Percentiles rank a stretch among this genome's conserved stretches.
Evolutionary conservation across 2,888 invertebrate species (phyloP).

Genomic region (Augochlorella aurata): DNA sequence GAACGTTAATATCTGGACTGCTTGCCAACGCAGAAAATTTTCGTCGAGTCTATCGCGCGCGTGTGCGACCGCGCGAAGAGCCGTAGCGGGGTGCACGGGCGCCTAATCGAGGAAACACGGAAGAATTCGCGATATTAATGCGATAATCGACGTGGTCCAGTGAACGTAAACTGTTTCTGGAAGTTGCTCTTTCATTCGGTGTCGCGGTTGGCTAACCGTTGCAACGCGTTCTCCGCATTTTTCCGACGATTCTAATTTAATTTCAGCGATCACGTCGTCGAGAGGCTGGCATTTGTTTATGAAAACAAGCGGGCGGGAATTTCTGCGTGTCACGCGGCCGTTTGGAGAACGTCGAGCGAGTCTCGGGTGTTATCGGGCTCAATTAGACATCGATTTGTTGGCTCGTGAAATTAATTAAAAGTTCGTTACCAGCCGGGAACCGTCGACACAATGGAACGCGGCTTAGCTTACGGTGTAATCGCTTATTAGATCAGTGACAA

Average conservation of each 20-base stretch:
- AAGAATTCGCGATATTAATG: slow-evolving; percentile 37
- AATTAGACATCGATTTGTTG: slow-evolving; percentile 21
- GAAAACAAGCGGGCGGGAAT: not conserved
- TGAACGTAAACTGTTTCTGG: slow-evolving; percentile 50
- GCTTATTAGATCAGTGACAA: slow-evolving; percentile 35
- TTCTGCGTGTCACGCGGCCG: not conserved
- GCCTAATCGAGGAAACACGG: slow-evolving; percentile 41
- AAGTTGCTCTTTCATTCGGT: slow-evolving; percentile 49
- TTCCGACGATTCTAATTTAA: slow-evolving; percentile 26
- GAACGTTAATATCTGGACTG: slow-evolving; percentile 36
- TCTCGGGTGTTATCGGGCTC: slow-evolving; percentile 8
- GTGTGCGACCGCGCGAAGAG: not conserved
- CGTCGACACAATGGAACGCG: slow-evolving; percentile 22
- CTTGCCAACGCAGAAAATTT: slow-evolving; percentile 18
- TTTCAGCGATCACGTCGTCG: slow-evolving; percentile 10
- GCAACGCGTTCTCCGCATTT: slow-evolving; percentile 41
- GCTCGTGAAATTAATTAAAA: slow-evolving; percentile 45
- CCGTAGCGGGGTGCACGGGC: not conserved
- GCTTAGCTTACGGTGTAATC: slow-evolving; percentile 9
- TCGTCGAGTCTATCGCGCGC: slow-evolving; percentile 22
- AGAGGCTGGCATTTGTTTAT: slow-evolving; percentile 5
- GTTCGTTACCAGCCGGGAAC: slow-evolving; percentile 18
- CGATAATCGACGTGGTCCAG: slow-evolving; percentile 55
- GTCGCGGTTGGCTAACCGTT: slow-evolving; percentile 52
- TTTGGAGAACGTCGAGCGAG: not conserved